A percentile compares a stretch with the other conserved stretches of the same genome.
phyloP scores from a whole-genome alignment of 2,888 invertebrate species.

The Conus canariensis region DNA sequence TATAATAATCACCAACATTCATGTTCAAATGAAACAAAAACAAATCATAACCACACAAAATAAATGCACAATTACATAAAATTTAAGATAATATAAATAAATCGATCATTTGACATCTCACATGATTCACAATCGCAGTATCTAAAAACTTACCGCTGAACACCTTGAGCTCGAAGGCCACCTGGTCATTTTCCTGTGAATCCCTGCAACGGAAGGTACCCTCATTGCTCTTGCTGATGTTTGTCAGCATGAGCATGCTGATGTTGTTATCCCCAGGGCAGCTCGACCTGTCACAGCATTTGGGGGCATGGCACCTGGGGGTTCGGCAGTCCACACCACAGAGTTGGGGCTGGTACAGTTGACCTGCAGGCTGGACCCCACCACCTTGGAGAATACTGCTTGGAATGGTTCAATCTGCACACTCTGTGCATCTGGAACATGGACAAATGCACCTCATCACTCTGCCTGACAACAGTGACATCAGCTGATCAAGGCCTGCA shows the following conservation, averaged over 20 bases:
- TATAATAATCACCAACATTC: too few relatives aligned
- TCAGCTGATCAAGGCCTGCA: too few relatives aligned
- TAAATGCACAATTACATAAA: too few relatives aligned
- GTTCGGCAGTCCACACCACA: background rate
- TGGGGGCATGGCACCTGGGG: background rate
- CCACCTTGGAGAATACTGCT: background rate
- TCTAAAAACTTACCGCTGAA: background rate
- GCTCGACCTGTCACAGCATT: background rate
- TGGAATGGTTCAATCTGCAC: conserved; percentile 3
- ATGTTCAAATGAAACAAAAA: too few relatives aligned
- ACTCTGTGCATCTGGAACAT: background rate
- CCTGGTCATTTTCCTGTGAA: background rate
- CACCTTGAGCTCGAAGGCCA: background rate
- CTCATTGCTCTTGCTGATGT: background rate
- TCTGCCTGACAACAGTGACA: too few relatives aligned
- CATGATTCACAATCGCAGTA: too few relatives aligned
- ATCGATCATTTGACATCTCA: too few relatives aligned
- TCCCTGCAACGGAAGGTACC: background rate
- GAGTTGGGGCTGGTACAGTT: background rate
- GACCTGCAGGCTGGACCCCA: background rate
- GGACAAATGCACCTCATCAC: background rate
- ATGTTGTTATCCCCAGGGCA: background rate
- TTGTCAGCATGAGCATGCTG: background rate
- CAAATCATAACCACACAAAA: too few relatives aligned
- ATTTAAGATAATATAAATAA: too few relatives aligned